phyloP scores from a whole-genome alignment of 2,797 vertebrate species.

The Champsocephalus esox region DNA sequence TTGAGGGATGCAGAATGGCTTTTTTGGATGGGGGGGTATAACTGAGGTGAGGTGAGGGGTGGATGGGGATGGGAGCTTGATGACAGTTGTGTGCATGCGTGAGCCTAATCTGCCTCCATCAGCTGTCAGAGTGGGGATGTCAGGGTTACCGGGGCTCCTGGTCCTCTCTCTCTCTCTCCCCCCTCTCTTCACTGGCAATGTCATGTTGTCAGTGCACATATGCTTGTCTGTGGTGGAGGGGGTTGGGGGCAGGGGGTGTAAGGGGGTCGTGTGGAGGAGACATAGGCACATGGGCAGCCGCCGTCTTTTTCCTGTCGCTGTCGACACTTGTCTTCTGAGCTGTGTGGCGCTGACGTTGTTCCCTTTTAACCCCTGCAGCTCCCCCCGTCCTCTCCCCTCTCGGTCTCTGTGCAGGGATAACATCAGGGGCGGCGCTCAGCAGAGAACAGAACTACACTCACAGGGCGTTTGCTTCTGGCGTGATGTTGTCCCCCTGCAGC shows the following conservation, averaged over 20 bases:
- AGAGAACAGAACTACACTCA: slow-evolving; percentile 21
- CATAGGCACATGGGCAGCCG: slow-evolving; percentile 78
- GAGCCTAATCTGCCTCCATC: slow-evolving; percentile 84
- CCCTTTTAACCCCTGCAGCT: slow-evolving; percentile 69
- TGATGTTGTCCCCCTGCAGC: slow-evolving; percentile 32
- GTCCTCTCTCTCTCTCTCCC: slow-evolving; percentile 50
- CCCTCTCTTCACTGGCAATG: slow-evolving; percentile 81
- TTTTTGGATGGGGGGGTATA: slow-evolving; percentile 30
- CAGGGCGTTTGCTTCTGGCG: slow-evolving; percentile 30
- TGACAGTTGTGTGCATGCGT: slow-evolving; percentile 80
- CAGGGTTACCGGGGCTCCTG: slow-evolving; percentile 70
- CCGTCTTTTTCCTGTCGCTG: slow-evolving; percentile 84
- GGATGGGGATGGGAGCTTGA: slow-evolving; percentile 33
- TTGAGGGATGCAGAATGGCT: slow-evolving; percentile 29
- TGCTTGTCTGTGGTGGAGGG: slow-evolving; percentile 78
- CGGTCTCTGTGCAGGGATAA: slow-evolving; percentile 24
- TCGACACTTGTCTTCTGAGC: slow-evolving; percentile 73
- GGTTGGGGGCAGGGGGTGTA: slow-evolving; percentile 35
- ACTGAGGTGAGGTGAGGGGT: slow-evolving; percentile 35
- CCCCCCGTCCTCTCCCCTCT: slow-evolving; percentile 22
- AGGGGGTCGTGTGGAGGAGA: slow-evolving; percentile 56
- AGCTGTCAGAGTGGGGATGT: slow-evolving; percentile 84
- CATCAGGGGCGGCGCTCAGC: slow-evolving; percentile 17
- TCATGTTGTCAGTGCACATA: slow-evolving; percentile 89
- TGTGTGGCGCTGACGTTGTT: slow-evolving; percentile 39